phyloP scores from a whole-genome alignment of 2,888 invertebrate species.

The Disparrhopalites patrizii region DNA sequence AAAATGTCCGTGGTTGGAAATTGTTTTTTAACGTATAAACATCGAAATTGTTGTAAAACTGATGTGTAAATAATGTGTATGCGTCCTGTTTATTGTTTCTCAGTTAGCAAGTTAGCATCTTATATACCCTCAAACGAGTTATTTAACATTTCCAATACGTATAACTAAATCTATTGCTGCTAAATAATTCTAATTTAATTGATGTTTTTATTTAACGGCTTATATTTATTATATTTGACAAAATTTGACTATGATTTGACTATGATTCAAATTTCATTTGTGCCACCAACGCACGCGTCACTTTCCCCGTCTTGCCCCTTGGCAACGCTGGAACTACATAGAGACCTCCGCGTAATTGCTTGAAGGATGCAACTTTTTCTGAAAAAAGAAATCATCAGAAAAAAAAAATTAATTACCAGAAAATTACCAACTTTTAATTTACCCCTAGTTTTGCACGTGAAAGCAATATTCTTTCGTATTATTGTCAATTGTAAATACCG shows the following conservation, averaged over 20 bases:
- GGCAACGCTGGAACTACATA: conserved; percentile 39
- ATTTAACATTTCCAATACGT: background rate
- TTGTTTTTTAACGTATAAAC: no score
- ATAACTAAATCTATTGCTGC: background rate
- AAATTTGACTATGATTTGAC: no score
- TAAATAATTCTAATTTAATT: background rate
- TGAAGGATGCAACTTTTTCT: conserved; percentile 39
- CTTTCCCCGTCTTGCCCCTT: conserved; percentile 44
- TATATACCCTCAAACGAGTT: no score
- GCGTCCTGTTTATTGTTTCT: no score
- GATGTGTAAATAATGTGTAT: no score
- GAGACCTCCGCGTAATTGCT: conserved; percentile 41
- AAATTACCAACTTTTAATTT: background rate
- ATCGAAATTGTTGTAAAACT: no score
- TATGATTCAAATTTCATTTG: conserved; percentile 8
- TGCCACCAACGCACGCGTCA: conserved; percentile 34
- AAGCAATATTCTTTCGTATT: no score
- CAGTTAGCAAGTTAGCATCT: no score
- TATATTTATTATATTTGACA: no score
- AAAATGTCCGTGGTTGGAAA: no score
- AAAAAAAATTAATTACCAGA: background rate
- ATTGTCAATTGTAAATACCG: conserved; percentile 24
- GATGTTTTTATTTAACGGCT: no score
- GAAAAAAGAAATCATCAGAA: conserved; percentile 9
- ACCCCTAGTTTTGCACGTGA: no score